Base-by-base conservation (phyloP, 2,797 vertebrate species). In the Manis javanica region DNA sequence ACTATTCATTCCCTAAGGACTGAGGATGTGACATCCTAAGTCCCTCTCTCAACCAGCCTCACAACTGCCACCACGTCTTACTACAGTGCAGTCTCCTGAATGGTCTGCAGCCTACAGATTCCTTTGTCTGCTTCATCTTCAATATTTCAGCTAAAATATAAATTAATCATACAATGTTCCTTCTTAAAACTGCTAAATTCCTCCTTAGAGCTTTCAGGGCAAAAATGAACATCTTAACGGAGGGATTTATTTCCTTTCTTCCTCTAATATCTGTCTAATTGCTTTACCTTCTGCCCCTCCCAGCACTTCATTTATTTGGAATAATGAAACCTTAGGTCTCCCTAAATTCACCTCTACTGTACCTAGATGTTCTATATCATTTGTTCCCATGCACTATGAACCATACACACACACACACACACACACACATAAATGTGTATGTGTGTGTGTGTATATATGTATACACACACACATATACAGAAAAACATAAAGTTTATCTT, bases 291-390 rank as follows among this genome's bases (percentile, higher is more conserved):
- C 49, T 42, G 2, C 51, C 2, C 42, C 3, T 87, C 24, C 9
- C 23, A 42, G 14, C 7, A 61, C 5, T 11, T 77, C 13, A n/a
- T 75, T 69, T n/a, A 77, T 15, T 53, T 49, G 51, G 34, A 77
- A 69, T 37, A 91, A 39, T 16, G 14, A 51, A 18, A 78, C 23
- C 39, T 79, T 85, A 51, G 51, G 39, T 59, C 90, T 87, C 23
- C 5, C 34, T 57, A 55, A 74, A 83, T 75, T 96, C 71, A 57
- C 18, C 23, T 81, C 18, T 86, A 23, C 24, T 88, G 51, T 51
- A 12, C n/a, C 31, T 64, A 23, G 34, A 75, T 74, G 4, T 84
- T 91, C 87, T 82, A 4, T 46, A n/a, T 55, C 53, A 93, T n/a
- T 24, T 63, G 10, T 64, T 9, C 15, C 18, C n/a, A 71, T 42